A percentile compares a stretch with the other conserved stretches of the same genome.
These are phyloP conservation scores for Agrochola lota DNA, from an alignment of 2,888 invertebrate genomes.

Conservation along the genomic window DNA sequence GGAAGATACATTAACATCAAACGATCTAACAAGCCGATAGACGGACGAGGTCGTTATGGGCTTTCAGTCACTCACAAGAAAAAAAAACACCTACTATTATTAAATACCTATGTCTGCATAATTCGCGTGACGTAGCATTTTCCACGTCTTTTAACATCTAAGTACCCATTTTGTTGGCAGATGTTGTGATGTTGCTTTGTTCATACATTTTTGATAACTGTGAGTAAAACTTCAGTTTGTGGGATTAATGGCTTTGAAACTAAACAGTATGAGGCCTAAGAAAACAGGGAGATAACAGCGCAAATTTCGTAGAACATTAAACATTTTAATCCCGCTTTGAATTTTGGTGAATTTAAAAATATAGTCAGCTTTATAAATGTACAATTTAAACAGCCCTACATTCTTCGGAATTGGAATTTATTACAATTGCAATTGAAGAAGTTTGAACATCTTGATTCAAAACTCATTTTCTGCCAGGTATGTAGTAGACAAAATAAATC, in stretches of 20 bases:
- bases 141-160: not conserved
- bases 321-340: not conserved
- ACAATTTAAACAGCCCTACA: no score
- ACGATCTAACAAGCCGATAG: not conserved
- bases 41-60: not conserved
- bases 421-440: not conserved
- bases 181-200: not conserved
- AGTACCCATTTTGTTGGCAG: not conserved
- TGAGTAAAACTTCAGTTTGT: conserved; percentile 16
- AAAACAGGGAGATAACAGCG: conserved; percentile 5
- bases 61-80: not conserved
- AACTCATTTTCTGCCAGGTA: not conserved
- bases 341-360: not conserved
- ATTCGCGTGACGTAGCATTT: not conserved
- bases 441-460: not conserved
- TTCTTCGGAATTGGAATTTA: not conserved
- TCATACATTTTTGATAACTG: conserved; percentile 45
- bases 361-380: not conserved
- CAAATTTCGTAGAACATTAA: not conserved
- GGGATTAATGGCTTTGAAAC: conserved; percentile 41
- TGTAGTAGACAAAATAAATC: not conserved
- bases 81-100: no score
- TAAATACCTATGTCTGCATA: not conserved
- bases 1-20: not conserved
- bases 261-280: conserved; percentile 22